A percentile compares a stretch with the other conserved stretches of the same genome.
Evolutionary conservation across 2,888 invertebrate genomes (phyloP).

Genomic region (Chydorus sphaericus): DNA sequence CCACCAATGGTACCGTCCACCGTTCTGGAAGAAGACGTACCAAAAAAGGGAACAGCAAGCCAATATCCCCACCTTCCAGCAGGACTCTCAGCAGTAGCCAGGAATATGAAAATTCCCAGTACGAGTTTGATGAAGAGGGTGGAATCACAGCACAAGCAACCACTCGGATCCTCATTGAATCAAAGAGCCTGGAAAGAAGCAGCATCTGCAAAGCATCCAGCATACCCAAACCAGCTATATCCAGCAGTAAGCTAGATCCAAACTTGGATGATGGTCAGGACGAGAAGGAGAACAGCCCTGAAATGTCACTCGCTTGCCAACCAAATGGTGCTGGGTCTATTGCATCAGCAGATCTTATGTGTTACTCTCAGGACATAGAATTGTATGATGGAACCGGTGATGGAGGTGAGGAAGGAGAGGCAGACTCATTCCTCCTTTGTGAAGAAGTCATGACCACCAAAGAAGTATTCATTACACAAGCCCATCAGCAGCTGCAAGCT

Average conservation of each 20-base stretch:
- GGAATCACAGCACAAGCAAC: background rate
- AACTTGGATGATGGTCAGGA: background rate
- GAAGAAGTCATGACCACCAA: constrained; percentile 9
- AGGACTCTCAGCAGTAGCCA: background rate
- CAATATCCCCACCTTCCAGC: background rate
- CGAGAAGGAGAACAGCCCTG: constrained; percentile 10
- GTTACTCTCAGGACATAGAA: background rate
- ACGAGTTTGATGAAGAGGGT: too few relatives aligned
- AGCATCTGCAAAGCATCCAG: too few relatives aligned
- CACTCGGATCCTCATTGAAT: background rate
- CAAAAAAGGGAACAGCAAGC: background rate
- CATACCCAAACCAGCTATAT: too few relatives aligned
- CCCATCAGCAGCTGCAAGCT: background rate
- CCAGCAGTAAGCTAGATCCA: too few relatives aligned
- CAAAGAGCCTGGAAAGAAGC: background rate
- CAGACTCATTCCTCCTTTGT: background rate
- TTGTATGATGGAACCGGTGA: background rate
- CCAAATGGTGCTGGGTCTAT: background rate
- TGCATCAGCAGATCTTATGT: background rate
- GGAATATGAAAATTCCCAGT: too few relatives aligned
- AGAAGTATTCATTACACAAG: constrained; percentile 9
- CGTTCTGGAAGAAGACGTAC: background rate
- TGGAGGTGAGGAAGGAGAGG: background rate
- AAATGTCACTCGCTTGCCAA: constrained; percentile 2
- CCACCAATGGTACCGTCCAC: too few relatives aligned